Base-by-base conservation (phyloP, 2,797 vertebrate genomes). In the Lacerta bilineata region DNA sequence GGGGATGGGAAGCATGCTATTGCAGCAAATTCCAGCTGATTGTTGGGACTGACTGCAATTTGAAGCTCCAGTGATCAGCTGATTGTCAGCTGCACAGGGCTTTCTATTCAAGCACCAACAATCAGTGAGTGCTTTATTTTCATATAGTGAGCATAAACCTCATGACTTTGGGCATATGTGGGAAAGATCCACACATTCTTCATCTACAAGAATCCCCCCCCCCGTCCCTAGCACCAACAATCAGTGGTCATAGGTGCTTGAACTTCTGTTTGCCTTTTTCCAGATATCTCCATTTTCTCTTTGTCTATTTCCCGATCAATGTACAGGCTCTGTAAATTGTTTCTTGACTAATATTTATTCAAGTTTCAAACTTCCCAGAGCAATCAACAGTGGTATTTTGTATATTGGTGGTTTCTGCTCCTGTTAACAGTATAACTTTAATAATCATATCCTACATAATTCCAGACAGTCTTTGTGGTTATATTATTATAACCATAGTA, bases 281-380 rank as follows among this genome's bases (percentile, higher is more conserved):
- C 39, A 86, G 82, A 29, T 87, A 88, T 55, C 50, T 55, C 85
- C 87, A 77, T 91, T 76, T 92, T 90, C 93, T 94, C 91, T 17
- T 90, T 93, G 88, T 94, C 50, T 50, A 85, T 86, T 29, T 93
- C 90, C 84, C 80, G 71, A 89, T 81, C 83, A 85, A 87, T 80
- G 92, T 91, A 89, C 87, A 86, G 10, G 1, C 29, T 91, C 94
- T 92, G 27, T 78, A 91, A 87, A 87, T 46, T 90, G 91, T 93
- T 94, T 89, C 77, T 85, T 55, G 13, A 55, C 87, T 4, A 4
- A 43, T 89, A 88, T 93, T 91, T 86, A 87, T 84, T 55, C 39
- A 77, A 89, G 87, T 86, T 81, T 13, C 11, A n/a, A 76, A 80
- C 88, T 92, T 94, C 80, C 84, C 79, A 86, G 80, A 89, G 20